Base-by-base conservation (phyloP, 2,113 vertebrate species). In the Galbula dea region DNA sequence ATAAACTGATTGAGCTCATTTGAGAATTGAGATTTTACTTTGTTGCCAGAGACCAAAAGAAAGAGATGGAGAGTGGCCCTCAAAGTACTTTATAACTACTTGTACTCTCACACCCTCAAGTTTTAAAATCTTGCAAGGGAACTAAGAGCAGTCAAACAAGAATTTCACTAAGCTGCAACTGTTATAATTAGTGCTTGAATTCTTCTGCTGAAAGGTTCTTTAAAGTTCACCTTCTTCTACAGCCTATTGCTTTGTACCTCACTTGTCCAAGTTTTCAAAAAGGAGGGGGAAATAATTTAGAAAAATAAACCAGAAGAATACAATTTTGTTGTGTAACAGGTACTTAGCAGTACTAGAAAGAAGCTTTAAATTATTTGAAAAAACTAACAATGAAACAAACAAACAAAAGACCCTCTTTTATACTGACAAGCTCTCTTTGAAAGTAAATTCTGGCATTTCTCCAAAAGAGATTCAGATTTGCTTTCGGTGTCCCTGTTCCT, bases 41-140 rank as follows among this genome's bases (percentile, higher is more conserved):
- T 37, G 24, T 5, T 84, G 9, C 32, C 69, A 68, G 29, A 87
- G 48, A 41, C 9, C 32, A 71, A 77, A 80, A 65, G 5, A 55
- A 54, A 57, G 30, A 80, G 9, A 12, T 37, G 17, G n/a, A 80
- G 9, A 81, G 43, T 11, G 30, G 43, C 15, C 32, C 16, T 29
- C 8, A 37, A 46, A 66, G 11, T 39, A 59, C 65, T 75, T 77
- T 36, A 65, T 20, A 41, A 23, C 10, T 41, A 29, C 52, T 61
- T 2, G 0, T 11, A 7, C 34, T 51, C 41, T 65, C 49, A 36
- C 14, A 76, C 3, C 1, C 16, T 3, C 5, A 43, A 34, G 10
- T 36, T 48, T 41, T 76, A 63, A 62, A 84, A 37, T 49, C 43
- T 82, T 75, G 21, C 16, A 66, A 59, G 5, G 10, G 13, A 79